phyloP scores from a whole-genome alignment of 1,140 invertebrate species.

The Ooceraea biroi region DNA sequence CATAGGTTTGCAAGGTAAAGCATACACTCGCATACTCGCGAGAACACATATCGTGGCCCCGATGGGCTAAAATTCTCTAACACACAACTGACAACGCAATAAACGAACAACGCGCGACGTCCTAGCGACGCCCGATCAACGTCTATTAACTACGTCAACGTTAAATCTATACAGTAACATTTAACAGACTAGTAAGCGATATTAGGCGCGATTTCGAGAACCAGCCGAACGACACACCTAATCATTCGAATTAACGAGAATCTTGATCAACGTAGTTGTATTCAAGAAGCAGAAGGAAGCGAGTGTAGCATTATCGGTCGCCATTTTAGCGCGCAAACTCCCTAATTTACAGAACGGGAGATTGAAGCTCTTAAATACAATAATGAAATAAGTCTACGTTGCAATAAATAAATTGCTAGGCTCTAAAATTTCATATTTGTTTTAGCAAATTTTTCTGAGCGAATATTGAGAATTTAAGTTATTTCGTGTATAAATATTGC shows the following conservation, averaged over 20 bases:
- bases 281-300: conserved; percentile 13
- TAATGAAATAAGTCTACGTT: not conserved
- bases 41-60: conserved; percentile 21
- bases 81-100: conserved; percentile 56
- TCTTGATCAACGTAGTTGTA: conserved; percentile 42
- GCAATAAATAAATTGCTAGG: not conserved
- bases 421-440: not conserved
- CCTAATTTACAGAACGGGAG: not conserved
- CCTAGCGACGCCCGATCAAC: conserved; percentile 52
- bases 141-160: conserved; percentile 46
- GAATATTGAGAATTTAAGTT: not conserved
- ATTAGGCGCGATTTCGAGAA: conserved; percentile 60
- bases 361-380: not conserved
- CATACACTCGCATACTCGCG: not conserved
- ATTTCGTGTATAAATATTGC: no score
- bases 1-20: not conserved
- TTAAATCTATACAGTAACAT: conserved; percentile 60
- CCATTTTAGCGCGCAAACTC: not conserved
- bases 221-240: conserved; percentile 59
- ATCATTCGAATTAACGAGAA: conserved; percentile 58
- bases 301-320: not conserved
- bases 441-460: not conserved
- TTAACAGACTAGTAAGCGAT: conserved; percentile 60
- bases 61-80: conserved; percentile 39
- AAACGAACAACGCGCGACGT: conserved; percentile 54